These are phyloP conservation scores for Pseudochromis fuscus DNA, from an alignment of 2,797 vertebrate species.

Conservation along the genomic window DNA sequence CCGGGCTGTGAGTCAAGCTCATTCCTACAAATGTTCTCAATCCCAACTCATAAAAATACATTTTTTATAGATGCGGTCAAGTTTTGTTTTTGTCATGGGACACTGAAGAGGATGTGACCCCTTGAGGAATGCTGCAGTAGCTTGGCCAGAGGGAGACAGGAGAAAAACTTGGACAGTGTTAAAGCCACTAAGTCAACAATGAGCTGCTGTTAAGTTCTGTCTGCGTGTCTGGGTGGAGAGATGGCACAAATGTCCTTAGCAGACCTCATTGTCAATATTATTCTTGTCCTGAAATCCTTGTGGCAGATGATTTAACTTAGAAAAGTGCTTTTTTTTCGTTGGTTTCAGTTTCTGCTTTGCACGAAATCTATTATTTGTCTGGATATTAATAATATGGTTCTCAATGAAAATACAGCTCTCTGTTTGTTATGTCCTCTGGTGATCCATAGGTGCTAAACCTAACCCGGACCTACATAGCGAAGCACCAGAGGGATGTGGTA, in stretches of 20 bases:
- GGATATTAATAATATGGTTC: no score
- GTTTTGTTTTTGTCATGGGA: conserved; percentile 80
- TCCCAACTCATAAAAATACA: conserved; percentile 77
- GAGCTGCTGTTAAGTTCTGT: conserved; percentile 40
- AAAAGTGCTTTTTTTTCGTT: conserved; percentile 6
- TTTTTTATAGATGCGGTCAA: conserved; percentile 82
- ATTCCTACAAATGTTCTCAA: conserved; percentile 78
- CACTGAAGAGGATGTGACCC: conserved; percentile 81
- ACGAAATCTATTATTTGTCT: no score
- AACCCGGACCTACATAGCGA: conserved; percentile 86
- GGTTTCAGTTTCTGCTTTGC: conserved; percentile 35
- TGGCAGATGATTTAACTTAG: conserved; percentile 43
- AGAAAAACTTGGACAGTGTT: conserved; percentile 68
- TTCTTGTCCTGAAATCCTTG: conserved; percentile 41
- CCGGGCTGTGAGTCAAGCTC: conserved; percentile 71
- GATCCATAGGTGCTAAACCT: conserved; percentile 87
- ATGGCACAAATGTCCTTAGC: conserved; percentile 62
- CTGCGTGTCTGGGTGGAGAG: conserved; percentile 44
- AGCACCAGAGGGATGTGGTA: conserved; percentile 87
- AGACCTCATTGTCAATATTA: conserved; percentile 43
- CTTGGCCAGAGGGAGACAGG: conserved; percentile 66
- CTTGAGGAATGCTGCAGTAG: conserved; percentile 76
- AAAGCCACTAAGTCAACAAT: conserved; percentile 69
- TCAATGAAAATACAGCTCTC: not conserved
- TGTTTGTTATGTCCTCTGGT: not conserved